phyloP scores from a whole-genome alignment of 2,113 vertebrate species.

The Cheilinus undulatus region DNA sequence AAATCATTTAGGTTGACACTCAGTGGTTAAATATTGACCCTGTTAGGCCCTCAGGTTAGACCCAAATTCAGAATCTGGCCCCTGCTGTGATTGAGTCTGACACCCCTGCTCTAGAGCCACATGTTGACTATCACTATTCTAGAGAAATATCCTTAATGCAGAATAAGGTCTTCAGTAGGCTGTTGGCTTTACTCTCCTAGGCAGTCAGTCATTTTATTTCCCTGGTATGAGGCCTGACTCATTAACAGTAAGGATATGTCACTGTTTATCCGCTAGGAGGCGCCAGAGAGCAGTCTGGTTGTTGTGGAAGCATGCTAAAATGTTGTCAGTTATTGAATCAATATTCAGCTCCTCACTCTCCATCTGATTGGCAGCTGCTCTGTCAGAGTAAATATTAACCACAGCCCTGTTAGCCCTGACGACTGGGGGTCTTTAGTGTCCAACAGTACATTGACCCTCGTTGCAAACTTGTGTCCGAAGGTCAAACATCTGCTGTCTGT shows the following conservation, averaged over 20 bases:
- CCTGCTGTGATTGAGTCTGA: too few species aligned
- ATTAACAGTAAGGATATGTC: background rate
- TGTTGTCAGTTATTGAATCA: background rate
- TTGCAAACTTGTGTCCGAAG: slow-evolving; percentile 35
- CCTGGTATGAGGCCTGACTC: background rate
- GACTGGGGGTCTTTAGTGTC: background rate
- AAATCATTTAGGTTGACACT: too few species aligned
- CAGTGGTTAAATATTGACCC: too few species aligned
- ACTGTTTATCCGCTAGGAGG: background rate
- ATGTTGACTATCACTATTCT: too few species aligned
- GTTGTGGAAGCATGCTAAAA: background rate
- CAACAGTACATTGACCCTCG: slow-evolving; percentile 52
- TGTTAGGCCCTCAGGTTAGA: too few species aligned
- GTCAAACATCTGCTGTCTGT: slow-evolving; percentile 8
- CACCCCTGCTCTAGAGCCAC: too few species aligned
- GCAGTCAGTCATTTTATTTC: background rate
- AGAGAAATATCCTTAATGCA: too few species aligned
- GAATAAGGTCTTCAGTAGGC: too few species aligned
- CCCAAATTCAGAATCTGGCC: too few species aligned
- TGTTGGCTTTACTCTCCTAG: background rate
- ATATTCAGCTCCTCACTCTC: background rate
- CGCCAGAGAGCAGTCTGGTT: background rate
- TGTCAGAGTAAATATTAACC: slow-evolving; percentile 40
- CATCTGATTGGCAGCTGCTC: background rate
- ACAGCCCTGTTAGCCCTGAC: background rate